Conservation (phyloP, 2,113 vertebrate species). For the Planiliza haematocheilus region DNA sequence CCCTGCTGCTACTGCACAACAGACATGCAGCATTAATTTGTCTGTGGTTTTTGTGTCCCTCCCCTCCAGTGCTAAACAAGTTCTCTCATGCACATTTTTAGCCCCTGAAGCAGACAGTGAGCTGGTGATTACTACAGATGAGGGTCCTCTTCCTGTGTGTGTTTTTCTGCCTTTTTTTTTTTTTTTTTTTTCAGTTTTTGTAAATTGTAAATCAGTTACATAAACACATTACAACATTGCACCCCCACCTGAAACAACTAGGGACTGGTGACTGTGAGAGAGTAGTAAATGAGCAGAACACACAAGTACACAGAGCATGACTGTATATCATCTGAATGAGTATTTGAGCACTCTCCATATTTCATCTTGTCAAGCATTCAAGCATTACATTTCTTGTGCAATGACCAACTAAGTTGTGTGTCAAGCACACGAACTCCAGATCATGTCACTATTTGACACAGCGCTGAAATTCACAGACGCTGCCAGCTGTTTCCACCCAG, state of each 20-base stretch:
- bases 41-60: slow-evolving; percentile 25
- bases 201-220: slow-evolving; percentile 61
- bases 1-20: slow-evolving; percentile 45
- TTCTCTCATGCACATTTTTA: slow-evolving; percentile 37
- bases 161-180: slow-evolving; percentile 9
- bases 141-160: slow-evolving; percentile 22
- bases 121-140: slow-evolving; percentile 38
- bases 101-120: slow-evolving; percentile 12
- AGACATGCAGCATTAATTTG: slow-evolving; percentile 57
- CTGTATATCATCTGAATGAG: background rate
- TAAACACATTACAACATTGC: slow-evolving; percentile 14
- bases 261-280: background rate
- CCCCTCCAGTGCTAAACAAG: slow-evolving; percentile 30
- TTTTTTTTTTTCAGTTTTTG: slow-evolving; percentile 18
- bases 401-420: slow-evolving; percentile 13
- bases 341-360: background rate
- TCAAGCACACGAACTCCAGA: background rate
- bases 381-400: slow-evolving; percentile 9
- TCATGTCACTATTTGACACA: slow-evolving; percentile 16
- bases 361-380: slow-evolving; percentile 17
- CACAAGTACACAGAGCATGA: background rate
- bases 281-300: slow-evolving; percentile 27
- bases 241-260: slow-evolving; percentile 57
- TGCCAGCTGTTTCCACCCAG: slow-evolving; percentile 49
- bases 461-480: slow-evolving; percentile 31